Conservation (phyloP, 2,797 vertebrate genomes). For the Rhincodon typus region DNA sequence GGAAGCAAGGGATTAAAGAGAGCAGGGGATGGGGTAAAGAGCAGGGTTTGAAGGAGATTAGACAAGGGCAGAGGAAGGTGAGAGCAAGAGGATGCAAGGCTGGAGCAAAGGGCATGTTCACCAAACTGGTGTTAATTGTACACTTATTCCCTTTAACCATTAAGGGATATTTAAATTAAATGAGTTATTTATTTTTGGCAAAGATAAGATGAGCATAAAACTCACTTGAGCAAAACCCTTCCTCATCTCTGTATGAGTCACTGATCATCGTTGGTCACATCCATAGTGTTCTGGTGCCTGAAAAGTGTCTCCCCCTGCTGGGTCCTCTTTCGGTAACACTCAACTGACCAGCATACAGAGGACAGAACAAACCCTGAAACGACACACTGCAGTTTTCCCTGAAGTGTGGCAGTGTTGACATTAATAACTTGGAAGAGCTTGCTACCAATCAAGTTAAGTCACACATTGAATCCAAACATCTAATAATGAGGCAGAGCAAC, state of each 20-base stretch:
- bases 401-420: neutral
- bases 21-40: neutral
- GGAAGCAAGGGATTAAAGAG: neutral
- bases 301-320: too few relatives aligned
- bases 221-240: neutral
- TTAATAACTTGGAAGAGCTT: neutral
- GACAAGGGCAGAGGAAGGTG: too few relatives aligned
- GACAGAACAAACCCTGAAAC: too few relatives aligned
- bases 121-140: neutral
- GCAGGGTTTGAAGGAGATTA: neutral
- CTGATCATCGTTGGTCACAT: neutral
- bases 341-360: too few relatives aligned
- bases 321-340: too few relatives aligned
- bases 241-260: neutral
- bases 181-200: neutral
- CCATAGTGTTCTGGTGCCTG: too few relatives aligned
- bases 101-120: neutral
- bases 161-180: neutral
- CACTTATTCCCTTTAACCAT: neutral
- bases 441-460: neutral
- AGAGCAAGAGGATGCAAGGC: neutral
- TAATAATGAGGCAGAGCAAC: neutral
- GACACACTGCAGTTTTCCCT: neutral
- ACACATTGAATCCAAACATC: neutral
- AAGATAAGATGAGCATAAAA: neutral